Evolutionary conservation across 2,888 invertebrate species (phyloP), one percentile per base, ranked within the genome.

Genomic region (Leptopilina syphax): DNA sequence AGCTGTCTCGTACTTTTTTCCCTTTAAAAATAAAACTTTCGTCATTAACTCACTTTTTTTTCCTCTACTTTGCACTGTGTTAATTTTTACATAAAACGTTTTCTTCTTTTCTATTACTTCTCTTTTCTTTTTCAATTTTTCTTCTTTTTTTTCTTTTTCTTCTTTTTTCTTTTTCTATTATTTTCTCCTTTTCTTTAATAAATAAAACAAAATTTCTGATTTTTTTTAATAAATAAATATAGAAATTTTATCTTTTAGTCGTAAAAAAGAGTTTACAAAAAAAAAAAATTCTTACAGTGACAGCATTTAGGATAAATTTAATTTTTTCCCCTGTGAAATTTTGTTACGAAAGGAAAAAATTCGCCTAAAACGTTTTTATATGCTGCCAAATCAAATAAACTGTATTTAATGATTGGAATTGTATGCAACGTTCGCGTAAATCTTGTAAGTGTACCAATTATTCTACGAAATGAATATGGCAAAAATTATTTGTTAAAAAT

Each of bases 321-420:
- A 13, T 7, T 68, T 34, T 34, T 4, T 34, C 34, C 3, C 34
- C 34, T 34, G 34, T 34, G 4, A 34, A 54, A 24, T 24, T 70
- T 70, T 50, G 24, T 44, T 70, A 50, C 50, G 34, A 34, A 34
- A 34, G 34, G 3, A 34, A 34, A 27, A 70, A 54, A 54, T 73
- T 27, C 34, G 73, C 34, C 57, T 73, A 63, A 63, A 41, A 34
- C 50, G 9, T 34, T 73, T 57, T 13, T 34, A 73, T 54, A 57
- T 73, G 54, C 73, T 73, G 73, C 73, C 73, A 73, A 73, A 73
- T 73, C 73, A 73, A 57, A 70, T 70, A 50, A 50, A 70, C 8
- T 12, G 12, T 73, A 73, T 34, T 73, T 13, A 57, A 57, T 57
- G 27, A 73, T 73, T 13, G 73, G 73, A 73, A 57, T 73, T 73